Evolutionary conservation across 2,888 invertebrate species (phyloP), one percentile per base, ranked within the genome.

Genomic region (Rapana venosa): DNA sequence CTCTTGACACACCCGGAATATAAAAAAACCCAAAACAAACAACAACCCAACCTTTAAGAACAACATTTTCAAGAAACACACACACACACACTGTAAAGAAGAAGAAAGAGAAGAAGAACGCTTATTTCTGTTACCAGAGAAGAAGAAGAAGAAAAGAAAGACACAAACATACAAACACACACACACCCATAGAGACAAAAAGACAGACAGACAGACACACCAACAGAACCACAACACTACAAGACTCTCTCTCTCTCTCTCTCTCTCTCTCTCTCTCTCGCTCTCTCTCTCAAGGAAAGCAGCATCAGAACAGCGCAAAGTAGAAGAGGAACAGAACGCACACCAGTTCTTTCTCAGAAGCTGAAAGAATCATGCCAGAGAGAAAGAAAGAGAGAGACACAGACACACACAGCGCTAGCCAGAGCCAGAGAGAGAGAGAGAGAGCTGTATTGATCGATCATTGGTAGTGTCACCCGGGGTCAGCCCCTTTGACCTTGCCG

Each of bases 401-500:
- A 77, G n/a, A 77, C 13, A 77, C n/a, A 77, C 77, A 77, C n/a
- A 77, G 4, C 26, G n/a, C 26, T n/a, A 77, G n/a, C 26, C 77
- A 77, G n/a, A 77, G n/a, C 20, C 77, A 77, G n/a, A 74, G n/a
- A 8, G 4, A 77, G n/a, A 83, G 36, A 83, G 36, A 85, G 61
- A 1, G 4, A 17, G 61, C 58, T 17, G 13, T 17, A 85, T 58
- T 32, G 47, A 85, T 83, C 32, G 22, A 26, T 58, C 84, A 84
- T 84, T 84, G 84, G 84, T 58, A 56, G 58, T 84, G 84, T 84
- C 84, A 84, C 30, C 2, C 2, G 26, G 15, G 84, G 84, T 84
- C 84, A 84, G 58, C 84, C 84, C 84, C 84, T 84, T 84, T 84
- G 84, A 84, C 84, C 84, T 58, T 8, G 84, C 84, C 15, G 84